Base-by-base conservation (phyloP, 2,888 invertebrate species). In the Erynnis tages region DNA sequence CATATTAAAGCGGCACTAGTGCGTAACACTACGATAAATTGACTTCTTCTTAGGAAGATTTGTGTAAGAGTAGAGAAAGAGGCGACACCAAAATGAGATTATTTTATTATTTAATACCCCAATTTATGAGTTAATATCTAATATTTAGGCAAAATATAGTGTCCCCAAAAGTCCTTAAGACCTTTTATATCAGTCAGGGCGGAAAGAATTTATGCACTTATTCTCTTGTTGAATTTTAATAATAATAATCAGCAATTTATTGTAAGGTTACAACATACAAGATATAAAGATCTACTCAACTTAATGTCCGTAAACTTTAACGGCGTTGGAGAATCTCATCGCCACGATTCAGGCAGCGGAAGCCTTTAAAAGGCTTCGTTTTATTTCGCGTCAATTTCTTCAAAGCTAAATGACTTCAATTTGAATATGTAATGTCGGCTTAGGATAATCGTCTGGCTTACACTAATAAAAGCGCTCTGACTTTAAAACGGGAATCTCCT, bases 401-500 rank as follows among this genome's bases (percentile, higher is more conserved):
- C 82, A 83, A 84, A 85, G 80, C 84, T 73, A 84, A 88, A 88
- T 84, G 87, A 85, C 85, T 86, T 73, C 87, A 85, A 89, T 89
- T 89, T 89, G 88, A 89, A 89, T 89, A 89, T 89, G 89, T 89
- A 89, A 89, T 88, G 81, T 82, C 60, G 79, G 87, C 88, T 88
- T 86, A 86, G 80, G 80, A 89, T 89, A 89, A 89, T 88, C 89
- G 88, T 79, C 79, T 80, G 84, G 87, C 89, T 89, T 89, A 88
- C 87, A 87, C 89, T 89, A 88, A 89, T 89, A 89, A 89, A 85
- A 86, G 81, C 73, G 77, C 73, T 13, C 50, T 43, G 79, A 82
- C 77, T 86, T 82, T 85, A 82, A 86, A 84, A 78, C 76, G 77
- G 76, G 77, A 79, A 72, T 71, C 82, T 79, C 76, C 78, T 85